phyloP scores from a whole-genome alignment of 2,888 invertebrate species.

The Mechanitis mazaeus region DNA sequence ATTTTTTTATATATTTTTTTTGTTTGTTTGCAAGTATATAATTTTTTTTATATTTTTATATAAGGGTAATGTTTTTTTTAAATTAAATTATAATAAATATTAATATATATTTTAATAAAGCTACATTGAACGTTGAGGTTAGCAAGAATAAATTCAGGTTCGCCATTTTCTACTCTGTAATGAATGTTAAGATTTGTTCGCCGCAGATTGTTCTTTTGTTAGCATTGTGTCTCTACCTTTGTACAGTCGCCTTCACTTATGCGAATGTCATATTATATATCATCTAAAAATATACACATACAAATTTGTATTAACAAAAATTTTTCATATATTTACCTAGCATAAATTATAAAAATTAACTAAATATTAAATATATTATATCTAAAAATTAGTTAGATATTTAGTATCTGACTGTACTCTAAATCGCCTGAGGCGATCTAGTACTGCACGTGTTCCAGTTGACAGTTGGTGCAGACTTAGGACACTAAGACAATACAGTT shows the following conservation, averaged over 20 bases:
- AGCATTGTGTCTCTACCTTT: constrained; percentile 60
- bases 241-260: constrained; percentile 33
- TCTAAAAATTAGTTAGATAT: not conserved
- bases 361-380: constrained; percentile 6
- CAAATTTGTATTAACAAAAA: not conserved
- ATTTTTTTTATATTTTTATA: not conserved
- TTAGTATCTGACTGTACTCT: constrained; percentile 35
- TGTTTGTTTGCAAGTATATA: not conserved
- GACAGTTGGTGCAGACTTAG: constrained; percentile 31
- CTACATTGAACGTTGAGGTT: constrained; percentile 48
- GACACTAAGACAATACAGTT: constrained; percentile 23
- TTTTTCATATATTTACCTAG: not conserved
- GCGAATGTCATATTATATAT: not conserved
- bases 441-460: constrained; percentile 48
- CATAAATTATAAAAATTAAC: constrained; percentile 1
- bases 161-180: constrained; percentile 64
- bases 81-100: constrained; percentile 18
- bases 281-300: not conserved
- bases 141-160: constrained; percentile 74
- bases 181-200: constrained; percentile 75
- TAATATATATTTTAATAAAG: constrained; percentile 42
- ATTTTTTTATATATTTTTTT: not conserved
- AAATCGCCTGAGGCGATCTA: constrained; percentile 42
- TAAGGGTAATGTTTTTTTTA: not conserved
- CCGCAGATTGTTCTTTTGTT: constrained; percentile 66